A percentile compares a stretch with the other conserved stretches of the same genome.
Evolutionary conservation across 2,113 vertebrate species (phyloP).

Genomic region (Ceyx cyanopectus): DNA sequence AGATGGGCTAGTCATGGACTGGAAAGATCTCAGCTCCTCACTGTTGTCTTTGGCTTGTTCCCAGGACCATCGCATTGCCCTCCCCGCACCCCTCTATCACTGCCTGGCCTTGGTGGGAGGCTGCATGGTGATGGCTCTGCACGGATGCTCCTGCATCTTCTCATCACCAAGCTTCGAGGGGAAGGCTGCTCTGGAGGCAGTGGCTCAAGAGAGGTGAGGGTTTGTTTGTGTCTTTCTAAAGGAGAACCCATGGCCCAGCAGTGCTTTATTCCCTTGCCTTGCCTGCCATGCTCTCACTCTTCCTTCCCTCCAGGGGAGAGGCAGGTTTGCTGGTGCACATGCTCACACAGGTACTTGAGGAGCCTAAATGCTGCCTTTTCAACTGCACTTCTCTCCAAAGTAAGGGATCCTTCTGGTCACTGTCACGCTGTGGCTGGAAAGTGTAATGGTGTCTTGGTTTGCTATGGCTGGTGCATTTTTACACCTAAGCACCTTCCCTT

Average conservation of each 20-base stretch:
- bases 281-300: neutral
- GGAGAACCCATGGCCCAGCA: neutral
- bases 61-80: conserved; percentile 71
- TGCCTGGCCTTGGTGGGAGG: conserved; percentile 90
- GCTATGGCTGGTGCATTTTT: neutral
- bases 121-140: conserved; percentile 79
- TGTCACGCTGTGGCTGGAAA: neutral
- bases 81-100: conserved; percentile 90
- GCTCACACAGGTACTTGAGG: neutral
- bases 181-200: conserved; percentile 80
- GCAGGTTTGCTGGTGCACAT: neutral
- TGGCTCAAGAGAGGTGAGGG: conserved; percentile 87
- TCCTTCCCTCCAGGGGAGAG: rapidly evolving
- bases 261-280: neutral
- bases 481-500: no score
- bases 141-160: conserved; percentile 81
- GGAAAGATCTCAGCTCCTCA: neutral
- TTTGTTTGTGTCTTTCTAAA: neutral
- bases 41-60: conserved; percentile 24
- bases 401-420: neutral
- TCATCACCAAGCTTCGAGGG: conserved; percentile 82
- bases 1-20: rapidly evolving
- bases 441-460: neutral
- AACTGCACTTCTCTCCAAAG: neutral
- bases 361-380: neutral